A percentile compares a stretch with the other conserved stretches of the same genome.
phyloP scores from a whole-genome alignment of 2,888 invertebrate genomes.

The Apotomis turbidana region DNA sequence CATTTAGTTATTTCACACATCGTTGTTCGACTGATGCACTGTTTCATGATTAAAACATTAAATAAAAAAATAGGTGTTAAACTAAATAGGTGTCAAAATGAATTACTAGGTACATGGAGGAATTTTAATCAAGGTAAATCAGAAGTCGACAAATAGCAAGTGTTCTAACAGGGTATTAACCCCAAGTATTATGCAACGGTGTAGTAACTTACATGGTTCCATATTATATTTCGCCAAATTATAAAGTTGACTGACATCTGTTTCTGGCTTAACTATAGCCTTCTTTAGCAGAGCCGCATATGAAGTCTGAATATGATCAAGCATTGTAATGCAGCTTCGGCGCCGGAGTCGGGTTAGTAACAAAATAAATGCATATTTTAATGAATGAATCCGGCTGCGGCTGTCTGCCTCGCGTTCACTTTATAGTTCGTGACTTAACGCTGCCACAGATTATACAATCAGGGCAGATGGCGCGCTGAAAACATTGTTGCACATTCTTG shows the following conservation, averaged over 20 bases:
- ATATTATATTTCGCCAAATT: neutral
- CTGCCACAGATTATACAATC: conserved; percentile 58
- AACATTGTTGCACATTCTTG: neutral
- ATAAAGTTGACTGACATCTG: neutral
- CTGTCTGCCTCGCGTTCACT: conserved; percentile 62
- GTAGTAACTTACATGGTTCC: too few species aligned
- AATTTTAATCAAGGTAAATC: too few species aligned
- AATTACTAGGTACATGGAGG: too few species aligned
- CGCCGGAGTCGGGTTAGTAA: conserved; percentile 42
- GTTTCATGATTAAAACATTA: too few species aligned
- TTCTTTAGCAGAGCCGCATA: neutral
- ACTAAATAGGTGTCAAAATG: too few species aligned
- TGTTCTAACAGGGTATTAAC: too few species aligned
- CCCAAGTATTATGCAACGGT: too few species aligned
- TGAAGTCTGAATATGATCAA: conserved; percentile 32
- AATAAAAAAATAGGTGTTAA: too few species aligned
- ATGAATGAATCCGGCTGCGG: conserved; percentile 72
- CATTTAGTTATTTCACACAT: too few species aligned
- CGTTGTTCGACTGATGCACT: too few species aligned
- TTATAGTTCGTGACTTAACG: conserved; percentile 63
- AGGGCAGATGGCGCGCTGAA: conserved; percentile 31
- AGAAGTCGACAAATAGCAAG: too few species aligned
- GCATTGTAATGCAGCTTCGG: conserved; percentile 41
- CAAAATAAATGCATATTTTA: conserved; percentile 71
- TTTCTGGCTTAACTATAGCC: too few species aligned